Evolutionary conservation across 1,140 invertebrate genomes (phyloP).

Genomic region (Brachionus koreanus): DNA sequence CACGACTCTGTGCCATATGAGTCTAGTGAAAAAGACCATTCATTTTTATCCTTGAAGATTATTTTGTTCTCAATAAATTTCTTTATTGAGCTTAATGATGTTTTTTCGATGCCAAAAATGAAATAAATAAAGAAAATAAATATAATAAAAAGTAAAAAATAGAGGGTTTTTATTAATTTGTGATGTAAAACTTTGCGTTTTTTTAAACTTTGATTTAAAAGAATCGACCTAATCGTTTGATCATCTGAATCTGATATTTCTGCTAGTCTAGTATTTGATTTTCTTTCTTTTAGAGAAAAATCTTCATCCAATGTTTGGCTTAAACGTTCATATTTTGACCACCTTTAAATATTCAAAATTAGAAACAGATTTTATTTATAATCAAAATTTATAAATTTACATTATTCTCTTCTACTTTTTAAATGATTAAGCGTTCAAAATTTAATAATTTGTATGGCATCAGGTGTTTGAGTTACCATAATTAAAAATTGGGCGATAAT

Average conservation of each 20-base stretch:
- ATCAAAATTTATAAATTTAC: background rate
- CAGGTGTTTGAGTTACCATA: background rate
- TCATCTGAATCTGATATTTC: background rate
- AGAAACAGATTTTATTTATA: background rate
- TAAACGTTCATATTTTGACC: background rate
- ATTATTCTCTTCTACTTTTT: background rate
- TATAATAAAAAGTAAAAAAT: background rate
- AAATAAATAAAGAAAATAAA: constrained; percentile 5
- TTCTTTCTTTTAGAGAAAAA: background rate
- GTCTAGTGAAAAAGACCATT: constrained; percentile 47
- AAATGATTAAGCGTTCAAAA: background rate
- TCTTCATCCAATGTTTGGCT: background rate
- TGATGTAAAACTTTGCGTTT: background rate
- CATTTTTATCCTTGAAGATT: constrained; percentile 46
- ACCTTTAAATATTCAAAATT: background rate
- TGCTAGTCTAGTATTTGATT: background rate
- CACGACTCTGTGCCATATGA: constrained; percentile 49
- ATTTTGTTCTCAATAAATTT: background rate
- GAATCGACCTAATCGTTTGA: background rate
- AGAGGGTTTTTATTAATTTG: background rate
- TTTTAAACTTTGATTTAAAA: background rate
- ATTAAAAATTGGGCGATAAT: background rate
- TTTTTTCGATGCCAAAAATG: background rate
- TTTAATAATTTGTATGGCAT: background rate
- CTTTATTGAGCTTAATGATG: background rate